A percentile compares a stretch with the other conserved stretches of the same genome.
phyloP scores from a whole-genome alignment of 1,140 invertebrate genomes.

The Sweltsa coloradensis region DNA sequence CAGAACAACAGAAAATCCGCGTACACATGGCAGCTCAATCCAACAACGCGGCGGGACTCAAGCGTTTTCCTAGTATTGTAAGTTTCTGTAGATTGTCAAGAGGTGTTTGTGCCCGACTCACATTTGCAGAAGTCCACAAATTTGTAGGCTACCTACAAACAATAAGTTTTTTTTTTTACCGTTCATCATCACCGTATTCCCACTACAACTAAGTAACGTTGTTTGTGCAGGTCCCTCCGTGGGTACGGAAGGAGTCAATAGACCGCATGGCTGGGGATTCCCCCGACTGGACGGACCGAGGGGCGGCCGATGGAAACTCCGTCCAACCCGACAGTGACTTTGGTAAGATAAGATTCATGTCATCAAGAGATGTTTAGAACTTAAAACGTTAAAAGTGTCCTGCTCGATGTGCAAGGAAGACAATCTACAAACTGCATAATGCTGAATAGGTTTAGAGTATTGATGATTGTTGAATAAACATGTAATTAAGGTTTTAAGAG shows the following conservation, averaged over 20 bases:
- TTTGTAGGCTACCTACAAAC: too few relatives aligned
- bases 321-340: conserved; percentile 69
- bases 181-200: too few relatives aligned
- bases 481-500: too few relatives aligned
- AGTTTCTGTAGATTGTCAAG: not conserved
- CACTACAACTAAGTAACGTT: not conserved
- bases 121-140: too few relatives aligned
- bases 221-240: conserved; percentile 55
- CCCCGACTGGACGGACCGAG: conserved; percentile 56
- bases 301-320: conserved; percentile 70
- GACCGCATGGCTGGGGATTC: conserved; percentile 43
- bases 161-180: too few relatives aligned
- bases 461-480: too few relatives aligned
- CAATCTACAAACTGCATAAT: too few relatives aligned
- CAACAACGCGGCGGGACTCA: not conserved
- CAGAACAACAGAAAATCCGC: too few relatives aligned
- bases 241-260: conserved; percentile 50
- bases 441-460: too few relatives aligned
- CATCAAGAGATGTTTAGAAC: not conserved
- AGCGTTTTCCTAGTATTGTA: not conserved
- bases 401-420: too few relatives aligned
- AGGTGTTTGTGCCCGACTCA: too few relatives aligned
- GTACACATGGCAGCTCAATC: not conserved
- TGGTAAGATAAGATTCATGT: conserved; percentile 35
- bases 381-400: not conserved